Base-by-base conservation (phyloP, 1,140 invertebrate genomes). In the Drosophila persimilis region DNA sequence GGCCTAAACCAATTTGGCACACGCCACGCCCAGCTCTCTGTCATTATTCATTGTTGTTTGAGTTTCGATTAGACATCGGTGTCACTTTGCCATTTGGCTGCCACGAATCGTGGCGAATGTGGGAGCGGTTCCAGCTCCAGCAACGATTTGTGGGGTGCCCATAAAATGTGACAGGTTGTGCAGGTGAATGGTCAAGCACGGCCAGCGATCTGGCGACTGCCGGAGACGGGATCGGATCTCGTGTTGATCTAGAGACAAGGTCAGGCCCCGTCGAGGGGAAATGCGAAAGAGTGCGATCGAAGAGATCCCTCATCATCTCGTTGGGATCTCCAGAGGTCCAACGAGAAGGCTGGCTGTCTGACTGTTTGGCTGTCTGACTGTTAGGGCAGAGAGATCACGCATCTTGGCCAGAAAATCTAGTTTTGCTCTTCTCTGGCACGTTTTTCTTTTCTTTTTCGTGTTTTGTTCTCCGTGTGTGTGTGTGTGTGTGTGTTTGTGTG, bases 351-450 rank as follows among this genome's bases (percentile, higher is more conserved):
- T 31, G 31, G 26, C 48, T 54, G 63, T n/a, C 52, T 26, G 46
- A 52, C 46, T 20, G 20, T 20, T 26, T 26, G 24, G 26, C 48
- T 54, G 63, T n/a, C 52, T 26, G 46, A 52, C 46, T 20, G 20
- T 20, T 26, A 6, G 24, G 24, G 24, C 24, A 5, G 35, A 39
- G 54, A 75, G 72, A 66, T 75, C 72, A 75, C 72, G 72, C 71
- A 75, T 75, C 61, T 77, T n/a, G 63, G 60, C 52, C 46, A 62
- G 65, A 39, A 86, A 51, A 88, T 86, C 83, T 88, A 63, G 83
- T 88, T 88, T 85, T 64, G 83, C 84, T 86, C 79, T 60, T 83
- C 69, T 39, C 29, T 44, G 72, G 72, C 72, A 75, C 72, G 72
- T 75, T 75, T 75, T 74, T 41, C 53, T 58, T 74, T 51, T 24